A percentile compares a stretch with the other conserved stretches of the same genome.
phyloP scores from a whole-genome alignment of 2,888 invertebrate genomes.

The Boloria euphrosyne region DNA sequence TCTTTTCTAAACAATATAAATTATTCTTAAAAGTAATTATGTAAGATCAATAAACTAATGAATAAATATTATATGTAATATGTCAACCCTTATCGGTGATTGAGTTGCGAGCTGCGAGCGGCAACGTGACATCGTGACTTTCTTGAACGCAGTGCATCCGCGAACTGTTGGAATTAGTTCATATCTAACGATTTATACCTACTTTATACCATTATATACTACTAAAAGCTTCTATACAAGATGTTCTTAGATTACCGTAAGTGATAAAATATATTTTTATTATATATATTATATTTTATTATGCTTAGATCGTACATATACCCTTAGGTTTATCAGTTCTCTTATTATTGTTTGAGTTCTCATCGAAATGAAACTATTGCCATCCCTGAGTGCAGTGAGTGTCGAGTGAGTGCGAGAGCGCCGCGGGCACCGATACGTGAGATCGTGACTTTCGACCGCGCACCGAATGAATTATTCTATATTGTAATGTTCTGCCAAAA shows the following conservation, averaged over 20 bases:
- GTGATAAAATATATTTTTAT: not conserved
- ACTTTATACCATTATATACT: not conserved
- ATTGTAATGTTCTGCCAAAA: slow-evolving; percentile 70
- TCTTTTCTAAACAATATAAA: too few species aligned
- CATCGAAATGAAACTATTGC: not conserved
- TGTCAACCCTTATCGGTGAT: not conserved
- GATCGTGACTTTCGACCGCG: slow-evolving; percentile 62
- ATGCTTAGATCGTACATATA: too few species aligned
- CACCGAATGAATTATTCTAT: slow-evolving; percentile 60
- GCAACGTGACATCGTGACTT: slow-evolving; percentile 19
- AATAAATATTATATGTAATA: not conserved
- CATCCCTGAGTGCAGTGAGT: slow-evolving; percentile 38
- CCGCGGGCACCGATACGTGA: slow-evolving; percentile 61
- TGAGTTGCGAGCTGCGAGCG: not conserved
- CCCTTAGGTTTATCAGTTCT: too few species aligned
- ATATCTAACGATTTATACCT: slow-evolving; percentile 1
- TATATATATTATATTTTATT: too few species aligned
- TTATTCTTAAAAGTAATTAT: too few species aligned
- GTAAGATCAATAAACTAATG: too few species aligned
- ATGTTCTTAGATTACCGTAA: not conserved
- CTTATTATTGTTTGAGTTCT: not conserved
- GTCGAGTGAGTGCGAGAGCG: slow-evolving; percentile 43
- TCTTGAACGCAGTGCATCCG: not conserved
- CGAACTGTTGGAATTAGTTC: not conserved
- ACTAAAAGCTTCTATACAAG: not conserved